Evolutionary conservation across 2,888 invertebrate species (phyloP).

Genomic region (Seladonia tumulorum): DNA sequence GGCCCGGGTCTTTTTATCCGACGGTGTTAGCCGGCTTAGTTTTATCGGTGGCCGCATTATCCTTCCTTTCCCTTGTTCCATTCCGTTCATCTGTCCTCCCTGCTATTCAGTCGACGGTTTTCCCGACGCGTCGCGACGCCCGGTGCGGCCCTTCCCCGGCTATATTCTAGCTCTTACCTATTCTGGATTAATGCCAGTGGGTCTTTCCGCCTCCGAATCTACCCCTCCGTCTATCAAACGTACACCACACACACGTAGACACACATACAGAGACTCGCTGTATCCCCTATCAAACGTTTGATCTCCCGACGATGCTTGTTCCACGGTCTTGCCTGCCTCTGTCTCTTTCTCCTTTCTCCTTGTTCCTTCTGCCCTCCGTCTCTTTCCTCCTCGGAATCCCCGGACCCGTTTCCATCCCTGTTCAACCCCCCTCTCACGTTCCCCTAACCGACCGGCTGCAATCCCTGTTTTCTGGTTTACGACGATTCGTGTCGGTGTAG

Average conservation of each 20-base stretch:
- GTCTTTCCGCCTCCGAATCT: conserved; percentile 57
- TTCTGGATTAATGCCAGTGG: conserved; percentile 81
- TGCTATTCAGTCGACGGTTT: conserved; percentile 44
- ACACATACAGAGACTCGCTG: conserved; percentile 3
- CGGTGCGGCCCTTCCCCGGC: conserved; percentile 17
- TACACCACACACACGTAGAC: conserved; percentile 31
- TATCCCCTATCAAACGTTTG: conserved; percentile 52
- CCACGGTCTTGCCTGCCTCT: not conserved
- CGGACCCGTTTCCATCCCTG: not conserved
- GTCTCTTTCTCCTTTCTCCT: conserved; percentile 4
- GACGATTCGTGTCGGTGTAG: conserved; percentile 58
- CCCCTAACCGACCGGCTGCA: conserved; percentile 25
- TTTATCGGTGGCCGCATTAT: conserved; percentile 81
- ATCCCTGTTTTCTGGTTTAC: conserved; percentile 67
- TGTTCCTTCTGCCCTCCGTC: not conserved
- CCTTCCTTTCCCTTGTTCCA: conserved; percentile 67
- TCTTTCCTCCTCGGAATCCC: not conserved
- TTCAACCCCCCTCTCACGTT: conserved; percentile 9
- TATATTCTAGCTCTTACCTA: conserved; percentile 73
- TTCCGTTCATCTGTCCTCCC: conserved; percentile 50
- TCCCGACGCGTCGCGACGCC: conserved; percentile 24
- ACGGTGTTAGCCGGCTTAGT: conserved; percentile 80
- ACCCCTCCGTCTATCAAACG: conserved; percentile 34
- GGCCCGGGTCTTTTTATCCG: conserved; percentile 77
- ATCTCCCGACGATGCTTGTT: conserved; percentile 24